These are phyloP conservation scores for Athrips mouffetella DNA, from an alignment of 2,888 invertebrate genomes.

Conservation along the genomic window DNA sequence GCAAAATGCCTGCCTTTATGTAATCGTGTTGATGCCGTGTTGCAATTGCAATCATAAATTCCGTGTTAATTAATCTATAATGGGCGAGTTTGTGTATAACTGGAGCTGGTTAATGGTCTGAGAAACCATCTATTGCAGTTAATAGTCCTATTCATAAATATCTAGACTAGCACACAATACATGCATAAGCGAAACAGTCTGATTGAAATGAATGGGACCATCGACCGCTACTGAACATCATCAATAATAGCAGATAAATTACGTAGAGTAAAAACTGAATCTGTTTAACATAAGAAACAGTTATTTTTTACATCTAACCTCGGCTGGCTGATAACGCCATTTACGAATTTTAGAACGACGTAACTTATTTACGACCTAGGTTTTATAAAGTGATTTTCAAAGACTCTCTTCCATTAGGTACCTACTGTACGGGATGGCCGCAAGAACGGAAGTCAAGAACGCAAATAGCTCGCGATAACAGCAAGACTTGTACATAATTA, in stretches of 20 bases:
- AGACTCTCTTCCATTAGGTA: too few relatives aligned
- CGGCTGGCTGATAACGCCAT: neutral
- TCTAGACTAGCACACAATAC: slow-evolving; percentile 2
- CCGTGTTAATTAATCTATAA: slow-evolving; percentile 15
- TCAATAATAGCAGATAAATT: slow-evolving; percentile 6
- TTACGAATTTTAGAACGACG: neutral
- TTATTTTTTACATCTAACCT: neutral
- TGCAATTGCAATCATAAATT: slow-evolving; percentile 11
- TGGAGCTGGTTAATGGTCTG: slow-evolving; percentile 12
- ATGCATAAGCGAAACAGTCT: neutral
- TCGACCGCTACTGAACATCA: slow-evolving; percentile 1
- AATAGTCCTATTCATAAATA: slow-evolving; percentile 14
- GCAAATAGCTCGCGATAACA: too few relatives aligned
- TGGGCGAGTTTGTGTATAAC: slow-evolving; percentile 13
- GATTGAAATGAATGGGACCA: neutral
- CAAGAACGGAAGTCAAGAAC: too few relatives aligned
- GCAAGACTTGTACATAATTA: too few relatives aligned
- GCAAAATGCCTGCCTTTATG: neutral
- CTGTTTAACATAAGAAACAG: slow-evolving; percentile 10
- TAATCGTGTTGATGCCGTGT: slow-evolving; percentile 6
- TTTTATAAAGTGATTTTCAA: too few relatives aligned
- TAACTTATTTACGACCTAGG: neutral
- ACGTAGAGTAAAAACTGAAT: neutral
- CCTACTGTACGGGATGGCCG: too few relatives aligned
- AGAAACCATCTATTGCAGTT: slow-evolving; percentile 13